These are phyloP conservation scores for Embidobia sp. DNA, from an alignment of 2,888 invertebrate genomes.

Conservation along the genomic window DNA sequence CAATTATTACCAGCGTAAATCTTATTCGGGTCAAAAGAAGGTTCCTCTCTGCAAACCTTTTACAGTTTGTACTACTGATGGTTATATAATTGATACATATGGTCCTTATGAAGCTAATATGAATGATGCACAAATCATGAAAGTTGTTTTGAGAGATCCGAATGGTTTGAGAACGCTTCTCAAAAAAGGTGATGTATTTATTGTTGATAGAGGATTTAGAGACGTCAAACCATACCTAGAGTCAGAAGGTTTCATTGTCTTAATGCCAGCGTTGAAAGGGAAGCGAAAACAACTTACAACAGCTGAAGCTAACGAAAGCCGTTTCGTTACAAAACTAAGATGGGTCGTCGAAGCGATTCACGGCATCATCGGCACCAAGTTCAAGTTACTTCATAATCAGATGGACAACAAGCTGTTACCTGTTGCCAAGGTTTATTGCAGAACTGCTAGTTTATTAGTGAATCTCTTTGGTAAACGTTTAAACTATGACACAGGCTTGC, in stretches of 20 bases:
- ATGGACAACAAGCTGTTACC: conserved; percentile 6
- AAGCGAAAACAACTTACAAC: conserved; percentile 17
- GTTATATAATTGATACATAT: conserved; percentile 10
- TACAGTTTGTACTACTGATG: conserved; percentile 14
- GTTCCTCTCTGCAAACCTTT: neutral
- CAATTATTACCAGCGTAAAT: conserved; percentile 10
- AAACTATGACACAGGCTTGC: neutral
- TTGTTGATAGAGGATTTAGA: conserved; percentile 11
- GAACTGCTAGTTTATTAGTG: conserved; percentile 1
- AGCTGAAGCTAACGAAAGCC: conserved; percentile 12
- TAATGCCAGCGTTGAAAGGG: conserved; percentile 21
- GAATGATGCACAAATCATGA: conserved; percentile 7
- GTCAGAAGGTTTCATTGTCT: neutral
- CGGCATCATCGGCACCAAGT: neutral
- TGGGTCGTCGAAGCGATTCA: conserved; percentile 14
- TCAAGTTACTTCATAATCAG: conserved; percentile 7
- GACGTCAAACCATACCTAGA: conserved; percentile 14
- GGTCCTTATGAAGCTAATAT: conserved; percentile 3
- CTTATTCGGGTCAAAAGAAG: conserved; percentile 9
- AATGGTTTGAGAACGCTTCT: conserved; percentile 20
- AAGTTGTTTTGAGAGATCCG: neutral
- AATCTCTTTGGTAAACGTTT: conserved; percentile 10
- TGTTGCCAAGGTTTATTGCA: neutral
- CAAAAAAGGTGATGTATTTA: conserved; percentile 18
- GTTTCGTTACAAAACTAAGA: conserved; percentile 14